Percentiles rank a stretch among this genome's conserved stretches.
phyloP scores from a whole-genome alignment of 2,888 invertebrate genomes.

The Polyommatus icarus region DNA sequence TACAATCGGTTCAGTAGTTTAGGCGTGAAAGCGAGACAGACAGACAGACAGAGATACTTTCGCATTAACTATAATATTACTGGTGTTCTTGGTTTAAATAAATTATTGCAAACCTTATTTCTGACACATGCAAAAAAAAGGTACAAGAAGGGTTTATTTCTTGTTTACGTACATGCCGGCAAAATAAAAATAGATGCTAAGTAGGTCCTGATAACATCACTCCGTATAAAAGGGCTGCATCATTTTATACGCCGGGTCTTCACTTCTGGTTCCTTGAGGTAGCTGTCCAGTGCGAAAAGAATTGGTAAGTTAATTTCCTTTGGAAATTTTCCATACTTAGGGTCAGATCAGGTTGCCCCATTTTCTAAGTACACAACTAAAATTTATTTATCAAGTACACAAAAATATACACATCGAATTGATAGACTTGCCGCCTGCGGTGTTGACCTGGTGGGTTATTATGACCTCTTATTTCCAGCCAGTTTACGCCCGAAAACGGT shows the following conservation, averaged over 20 bases:
- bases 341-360: not conserved
- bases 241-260: not conserved
- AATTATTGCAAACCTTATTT: too few species aligned
- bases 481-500: too few species aligned
- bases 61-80: too few species aligned
- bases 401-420: too few species aligned
- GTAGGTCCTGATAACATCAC: not conserved
- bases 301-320: not conserved
- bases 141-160: not conserved
- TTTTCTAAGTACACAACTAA: not conserved
- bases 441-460: too few species aligned
- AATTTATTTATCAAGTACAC: too few species aligned
- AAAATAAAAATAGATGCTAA: constrained; percentile 3
- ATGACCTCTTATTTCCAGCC: too few species aligned
- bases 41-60: too few species aligned
- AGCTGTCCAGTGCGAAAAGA: not conserved
- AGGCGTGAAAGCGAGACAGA: too few species aligned
- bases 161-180: not conserved
- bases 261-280: not conserved
- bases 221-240: not conserved
- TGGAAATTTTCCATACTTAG: not conserved
- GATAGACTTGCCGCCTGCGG: too few species aligned
- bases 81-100: not conserved
- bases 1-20: too few species aligned
- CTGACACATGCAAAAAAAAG: not conserved